Evolutionary conservation across 2,797 vertebrate species (phyloP).

Genomic region (Thamnophis elegans): DNA sequence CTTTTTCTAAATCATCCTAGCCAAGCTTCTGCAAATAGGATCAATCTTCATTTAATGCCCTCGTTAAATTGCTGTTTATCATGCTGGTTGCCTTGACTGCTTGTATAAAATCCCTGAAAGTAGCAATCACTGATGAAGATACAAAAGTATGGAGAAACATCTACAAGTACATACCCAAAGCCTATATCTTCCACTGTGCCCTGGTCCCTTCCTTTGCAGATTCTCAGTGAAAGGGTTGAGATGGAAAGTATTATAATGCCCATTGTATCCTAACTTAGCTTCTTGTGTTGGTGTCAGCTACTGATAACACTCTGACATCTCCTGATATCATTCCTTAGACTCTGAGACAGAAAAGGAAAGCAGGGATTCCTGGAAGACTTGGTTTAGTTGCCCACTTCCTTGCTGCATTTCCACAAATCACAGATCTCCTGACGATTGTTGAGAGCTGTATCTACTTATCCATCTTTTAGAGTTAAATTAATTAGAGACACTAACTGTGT

Average conservation of each 20-base stretch:
- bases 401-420: neutral
- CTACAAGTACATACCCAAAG: neutral
- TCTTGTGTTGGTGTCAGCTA: neutral
- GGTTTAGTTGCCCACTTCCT: neutral
- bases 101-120: neutral
- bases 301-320: neutral
- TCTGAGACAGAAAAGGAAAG: neutral
- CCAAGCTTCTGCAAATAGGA: neutral
- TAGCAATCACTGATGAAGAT: no score
- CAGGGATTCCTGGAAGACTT: neutral
- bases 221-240: neutral
- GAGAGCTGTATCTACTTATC: neutral
- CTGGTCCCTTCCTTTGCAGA: neutral
- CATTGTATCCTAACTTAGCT: neutral
- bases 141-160: neutral
- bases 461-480: constrained; percentile 16
- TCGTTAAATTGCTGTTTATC: neutral
- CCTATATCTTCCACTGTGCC: neutral
- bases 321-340: neutral
- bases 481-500: constrained; percentile 23
- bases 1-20: neutral
- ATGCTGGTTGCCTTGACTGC: neutral
- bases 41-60: neutral
- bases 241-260: neutral
- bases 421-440: neutral